Evolutionary conservation across 2,113 vertebrate genomes (phyloP).

Genomic region (Chelonoidis abingdonii): DNA sequence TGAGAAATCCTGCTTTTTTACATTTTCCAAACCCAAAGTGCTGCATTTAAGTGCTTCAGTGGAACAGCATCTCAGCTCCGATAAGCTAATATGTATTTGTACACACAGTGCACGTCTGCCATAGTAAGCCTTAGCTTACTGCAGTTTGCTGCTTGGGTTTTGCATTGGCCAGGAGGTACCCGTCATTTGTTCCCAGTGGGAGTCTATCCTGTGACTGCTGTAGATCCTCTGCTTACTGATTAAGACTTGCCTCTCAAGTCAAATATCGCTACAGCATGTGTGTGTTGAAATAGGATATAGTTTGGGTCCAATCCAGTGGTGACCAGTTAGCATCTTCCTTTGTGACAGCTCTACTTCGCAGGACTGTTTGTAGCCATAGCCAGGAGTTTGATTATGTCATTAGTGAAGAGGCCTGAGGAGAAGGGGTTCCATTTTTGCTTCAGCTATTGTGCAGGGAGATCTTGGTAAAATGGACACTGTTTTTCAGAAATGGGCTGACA

Average conservation of each 20-base stretch:
- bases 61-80: constrained; percentile 15
- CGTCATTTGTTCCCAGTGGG: background rate
- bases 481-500: background rate
- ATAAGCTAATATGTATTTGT: background rate
- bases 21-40: constrained; percentile 48
- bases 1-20: background rate
- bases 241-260: background rate
- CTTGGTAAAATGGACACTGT: background rate
- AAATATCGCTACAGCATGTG: background rate
- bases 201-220: background rate
- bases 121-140: rapidly evolving
- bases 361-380: rapidly evolving
- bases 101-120: background rate
- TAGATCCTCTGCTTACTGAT: rapidly evolving
- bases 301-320: background rate
- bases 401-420: background rate
- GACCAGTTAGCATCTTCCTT: background rate
- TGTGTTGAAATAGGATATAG: rapidly evolving
- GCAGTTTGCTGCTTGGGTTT: background rate
- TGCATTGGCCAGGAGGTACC: background rate
- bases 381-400: background rate
- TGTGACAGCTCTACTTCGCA: background rate
- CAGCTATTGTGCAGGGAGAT: background rate
- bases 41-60: background rate
- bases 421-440: background rate